Evolutionary conservation across 1,140 invertebrate species (phyloP).

Genomic region (Harlomillsia oculata): DNA sequence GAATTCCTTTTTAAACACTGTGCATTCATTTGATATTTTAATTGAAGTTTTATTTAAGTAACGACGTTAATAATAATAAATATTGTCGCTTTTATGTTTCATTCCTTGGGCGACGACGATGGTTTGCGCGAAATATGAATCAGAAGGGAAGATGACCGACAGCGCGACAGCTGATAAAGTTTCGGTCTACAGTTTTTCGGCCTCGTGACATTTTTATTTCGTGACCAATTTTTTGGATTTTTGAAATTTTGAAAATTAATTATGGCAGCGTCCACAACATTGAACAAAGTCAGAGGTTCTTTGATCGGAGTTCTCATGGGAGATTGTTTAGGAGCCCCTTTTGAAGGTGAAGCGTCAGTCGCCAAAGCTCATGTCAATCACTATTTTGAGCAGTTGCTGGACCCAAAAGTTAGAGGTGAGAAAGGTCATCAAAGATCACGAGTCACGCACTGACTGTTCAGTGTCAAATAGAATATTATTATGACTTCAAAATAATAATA

Average conservation of each 20-base stretch:
- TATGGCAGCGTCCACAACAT: conserved; percentile 36
- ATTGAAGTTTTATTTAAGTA: too few species aligned
- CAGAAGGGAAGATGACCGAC: too few species aligned
- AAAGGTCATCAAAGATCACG: neutral
- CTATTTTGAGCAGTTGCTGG: conserved; percentile 52
- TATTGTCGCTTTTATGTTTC: too few species aligned
- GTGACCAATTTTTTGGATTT: neutral
- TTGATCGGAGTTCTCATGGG: conserved; percentile 58
- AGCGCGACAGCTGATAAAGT: too few species aligned
- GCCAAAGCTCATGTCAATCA: conserved; percentile 48
- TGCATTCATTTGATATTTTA: too few species aligned
- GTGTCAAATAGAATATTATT: conserved; percentile 4
- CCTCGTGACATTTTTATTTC: neutral
- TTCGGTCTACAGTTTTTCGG: too few species aligned
- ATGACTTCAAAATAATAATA: conserved; percentile 12
- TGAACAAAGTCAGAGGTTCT: conserved; percentile 55
- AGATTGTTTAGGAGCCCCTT: conserved; percentile 61
- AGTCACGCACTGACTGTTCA: conserved; percentile 5
- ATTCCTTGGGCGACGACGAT: too few species aligned
- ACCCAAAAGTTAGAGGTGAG: conserved; percentile 48
- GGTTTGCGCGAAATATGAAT: too few species aligned
- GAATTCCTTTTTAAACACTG: too few species aligned
- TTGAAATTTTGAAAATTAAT: conserved; percentile 33
- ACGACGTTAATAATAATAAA: too few species aligned
- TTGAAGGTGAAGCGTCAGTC: conserved; percentile 51